Evolutionary conservation across 2,113 vertebrate genomes (phyloP), one percentile per base, ranked within the genome.

Genomic region (Microcebus jonahi): DNA sequence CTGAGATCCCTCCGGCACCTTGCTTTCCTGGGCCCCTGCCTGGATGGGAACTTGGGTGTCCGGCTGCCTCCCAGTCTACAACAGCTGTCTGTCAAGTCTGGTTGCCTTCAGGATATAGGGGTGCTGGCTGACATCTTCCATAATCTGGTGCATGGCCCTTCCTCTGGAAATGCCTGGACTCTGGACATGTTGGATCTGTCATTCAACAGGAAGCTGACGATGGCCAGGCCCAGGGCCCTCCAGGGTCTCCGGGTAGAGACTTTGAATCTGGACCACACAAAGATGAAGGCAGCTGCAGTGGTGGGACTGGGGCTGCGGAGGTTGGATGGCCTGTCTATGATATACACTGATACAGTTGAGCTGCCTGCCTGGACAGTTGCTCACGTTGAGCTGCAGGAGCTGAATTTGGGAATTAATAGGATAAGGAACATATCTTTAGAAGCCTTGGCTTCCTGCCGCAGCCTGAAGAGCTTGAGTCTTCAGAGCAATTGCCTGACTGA

Each of bases 1-100:
- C 42, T 88, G 88, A 94, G 48, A 71, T 94, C 88, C 80, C 92
- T 97, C 65, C 50, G 73, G 50, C 0, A 59, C 31, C 80, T 97
- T 9, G 1, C 18, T 34, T 92, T 97, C 76, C 55, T 1, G 0
- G 81, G 81, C 27, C 1, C 3, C 77, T 97, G 94, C 31, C 65
- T 96, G 39, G 2, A 90, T 10, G 27, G 73, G 45, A 97, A 59
- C 39, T 59, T 17, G 8, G 68, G 55, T 67, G 34, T 96, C 59
- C 27, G 2, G 27, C 18, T 95, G 59, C 96, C 94, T 92, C 36
- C 45, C 39, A 57, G 25, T 59, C 34, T 92, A 21, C 18, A 15
- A 21, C 0, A 0, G 70, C n/a, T 97, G 34, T 1, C 8, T 17
- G 23, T 96, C 21, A 18, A 1, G 4, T 0, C 6, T 1, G 68